These are phyloP conservation scores for Lepidonotus clava DNA, from an alignment of 2,888 invertebrate species.

Conservation along the genomic window DNA sequence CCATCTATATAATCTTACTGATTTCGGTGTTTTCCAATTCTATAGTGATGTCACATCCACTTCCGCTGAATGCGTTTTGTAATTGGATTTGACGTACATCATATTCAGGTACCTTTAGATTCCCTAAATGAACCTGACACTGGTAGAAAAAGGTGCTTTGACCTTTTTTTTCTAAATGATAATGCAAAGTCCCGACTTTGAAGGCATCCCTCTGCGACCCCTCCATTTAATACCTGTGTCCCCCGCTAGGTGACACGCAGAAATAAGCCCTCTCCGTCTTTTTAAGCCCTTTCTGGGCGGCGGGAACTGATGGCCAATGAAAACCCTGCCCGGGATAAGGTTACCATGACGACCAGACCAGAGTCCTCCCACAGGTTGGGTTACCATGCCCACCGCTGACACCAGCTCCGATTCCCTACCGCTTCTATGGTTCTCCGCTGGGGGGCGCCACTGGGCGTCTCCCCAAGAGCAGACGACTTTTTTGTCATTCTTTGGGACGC, in stretches of 20 bases:
- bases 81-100: too few relatives aligned
- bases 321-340: background rate
- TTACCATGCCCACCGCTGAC: slow-evolving; percentile 10
- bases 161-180: too few relatives aligned
- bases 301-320: background rate
- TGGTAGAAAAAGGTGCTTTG: too few relatives aligned
- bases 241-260: background rate
- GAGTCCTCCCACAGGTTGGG: background rate
- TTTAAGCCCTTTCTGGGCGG: background rate
- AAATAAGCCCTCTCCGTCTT: slow-evolving; percentile 18
- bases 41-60: too few relatives aligned
- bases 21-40: too few relatives aligned
- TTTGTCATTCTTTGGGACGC: slow-evolving; percentile 2
- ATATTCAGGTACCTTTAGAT: too few relatives aligned
- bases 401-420: background rate
- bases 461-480: background rate
- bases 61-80: too few relatives aligned
- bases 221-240: background rate
- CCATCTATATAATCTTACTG: too few relatives aligned
- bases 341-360: too few relatives aligned
- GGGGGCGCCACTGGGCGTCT: slow-evolving; percentile 39
- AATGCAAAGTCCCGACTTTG: too few relatives aligned
- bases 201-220: too few relatives aligned
- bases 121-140: too few relatives aligned
- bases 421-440: background rate